Evolutionary conservation across 1,140 invertebrate genomes (phyloP).

Genomic region (Rhagoletis pomonella): DNA sequence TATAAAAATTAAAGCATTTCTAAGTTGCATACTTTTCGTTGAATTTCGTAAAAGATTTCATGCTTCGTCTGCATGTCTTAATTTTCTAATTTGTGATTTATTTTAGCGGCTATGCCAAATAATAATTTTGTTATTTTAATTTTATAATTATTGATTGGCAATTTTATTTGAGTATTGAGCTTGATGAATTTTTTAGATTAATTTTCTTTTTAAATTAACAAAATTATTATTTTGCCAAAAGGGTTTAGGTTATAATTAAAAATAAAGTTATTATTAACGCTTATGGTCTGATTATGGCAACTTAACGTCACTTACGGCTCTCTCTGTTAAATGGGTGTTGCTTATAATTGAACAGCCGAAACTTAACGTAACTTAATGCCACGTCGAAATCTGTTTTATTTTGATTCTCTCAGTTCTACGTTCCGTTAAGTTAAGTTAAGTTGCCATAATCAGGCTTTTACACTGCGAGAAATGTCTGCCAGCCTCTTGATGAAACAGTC

Average conservation of each 20-base stretch:
- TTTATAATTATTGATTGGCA: too few relatives aligned
- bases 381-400: too few relatives aligned
- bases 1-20: background rate
- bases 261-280: background rate
- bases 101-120: constrained; percentile 67
- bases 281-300: background rate
- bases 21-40: constrained; percentile 23
- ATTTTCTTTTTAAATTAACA: constrained; percentile 4
- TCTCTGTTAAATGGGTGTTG: too few relatives aligned
- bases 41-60: background rate
- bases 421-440: too few relatives aligned
- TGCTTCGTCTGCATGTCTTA: constrained; percentile 1
- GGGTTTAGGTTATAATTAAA: background rate
- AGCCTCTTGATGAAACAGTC: too few relatives aligned
- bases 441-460: too few relatives aligned
- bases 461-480: background rate
- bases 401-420: too few relatives aligned
- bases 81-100: constrained; percentile 62
- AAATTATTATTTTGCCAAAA: constrained; percentile 28
- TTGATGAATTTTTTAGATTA: background rate
- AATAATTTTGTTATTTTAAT: constrained; percentile 20
- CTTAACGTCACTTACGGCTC: too few relatives aligned
- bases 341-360: too few relatives aligned
- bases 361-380: too few relatives aligned
- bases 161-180: too few relatives aligned